Percentiles rank a stretch among this genome's conserved stretches.
phyloP scores from a whole-genome alignment of 2,113 vertebrate species.

The Neolamprologus tretocephalus region DNA sequence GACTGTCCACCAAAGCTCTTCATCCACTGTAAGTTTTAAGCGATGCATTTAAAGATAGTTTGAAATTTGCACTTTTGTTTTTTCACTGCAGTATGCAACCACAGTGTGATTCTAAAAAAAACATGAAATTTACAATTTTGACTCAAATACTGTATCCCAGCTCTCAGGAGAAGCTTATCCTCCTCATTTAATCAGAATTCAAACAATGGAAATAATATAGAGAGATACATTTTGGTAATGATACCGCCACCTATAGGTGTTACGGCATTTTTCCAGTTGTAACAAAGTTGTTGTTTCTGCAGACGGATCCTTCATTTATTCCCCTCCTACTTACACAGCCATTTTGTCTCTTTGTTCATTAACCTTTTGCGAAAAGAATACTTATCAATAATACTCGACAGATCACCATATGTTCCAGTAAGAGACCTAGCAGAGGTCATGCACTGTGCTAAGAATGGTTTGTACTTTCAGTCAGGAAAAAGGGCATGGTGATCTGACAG shows the following conservation, averaged over 20 bases:
- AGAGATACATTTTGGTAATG: neutral
- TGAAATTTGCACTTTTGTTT: neutral
- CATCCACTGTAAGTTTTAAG: neutral
- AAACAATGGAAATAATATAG: neutral
- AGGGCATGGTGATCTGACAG: neutral
- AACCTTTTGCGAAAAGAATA: neutral
- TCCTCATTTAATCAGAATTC: neutral
- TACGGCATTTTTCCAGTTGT: neutral
- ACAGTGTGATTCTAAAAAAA: neutral
- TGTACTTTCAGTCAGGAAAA: neutral
- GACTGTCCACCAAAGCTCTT: neutral
- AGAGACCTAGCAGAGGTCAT: neutral
- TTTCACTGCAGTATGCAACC: neutral
- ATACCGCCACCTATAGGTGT: neutral
- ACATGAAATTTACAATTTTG: neutral
- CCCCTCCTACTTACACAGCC: neutral
- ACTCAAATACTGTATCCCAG: neutral
- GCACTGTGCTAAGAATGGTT: neutral
- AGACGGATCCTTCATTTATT: neutral
- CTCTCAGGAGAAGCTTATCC: neutral
- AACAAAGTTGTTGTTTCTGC: neutral
- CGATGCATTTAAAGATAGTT: neutral
- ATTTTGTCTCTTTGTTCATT: neutral
- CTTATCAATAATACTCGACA: neutral
- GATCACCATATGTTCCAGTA: neutral